Conservation (phyloP, 2,113 vertebrate genomes). For the Coregonus clupeaformis region DNA sequence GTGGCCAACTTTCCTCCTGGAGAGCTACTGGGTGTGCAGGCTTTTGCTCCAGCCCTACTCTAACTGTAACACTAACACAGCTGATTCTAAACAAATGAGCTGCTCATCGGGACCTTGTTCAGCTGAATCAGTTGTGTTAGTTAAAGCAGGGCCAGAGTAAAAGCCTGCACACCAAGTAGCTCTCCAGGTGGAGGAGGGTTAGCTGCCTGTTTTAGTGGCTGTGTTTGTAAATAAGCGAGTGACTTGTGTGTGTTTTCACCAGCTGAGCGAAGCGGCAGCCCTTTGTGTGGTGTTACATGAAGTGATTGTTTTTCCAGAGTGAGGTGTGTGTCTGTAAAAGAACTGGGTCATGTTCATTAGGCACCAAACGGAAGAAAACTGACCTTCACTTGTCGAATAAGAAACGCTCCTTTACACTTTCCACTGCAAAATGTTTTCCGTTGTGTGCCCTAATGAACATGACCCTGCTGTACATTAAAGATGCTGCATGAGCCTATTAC, state of each 20-base stretch:
- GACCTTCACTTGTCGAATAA: background rate
- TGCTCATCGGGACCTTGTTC: no score
- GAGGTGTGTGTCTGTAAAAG: slow-evolving; percentile 1
- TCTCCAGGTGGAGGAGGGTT: no score
- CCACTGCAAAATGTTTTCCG: background rate
- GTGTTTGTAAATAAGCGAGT: slow-evolving; percentile 28
- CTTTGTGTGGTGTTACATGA: background rate
- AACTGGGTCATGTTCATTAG: no score
- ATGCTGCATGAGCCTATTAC: background rate
- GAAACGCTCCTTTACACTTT: background rate
- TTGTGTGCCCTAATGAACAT: background rate
- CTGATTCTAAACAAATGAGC: no score
- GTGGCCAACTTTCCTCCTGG: background rate
- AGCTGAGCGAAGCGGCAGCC: slow-evolving; percentile 10
- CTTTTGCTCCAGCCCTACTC: slow-evolving; percentile 11
- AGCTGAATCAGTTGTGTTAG: no score
- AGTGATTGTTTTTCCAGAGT: slow-evolving; percentile 7
- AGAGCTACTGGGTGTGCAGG: background rate
- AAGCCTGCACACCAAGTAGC: no score
- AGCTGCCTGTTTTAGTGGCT: slow-evolving; percentile 11
- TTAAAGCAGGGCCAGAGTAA: no score
- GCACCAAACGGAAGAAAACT: background rate
- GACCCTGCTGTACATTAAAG: background rate
- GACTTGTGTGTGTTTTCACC: slow-evolving; percentile 22
- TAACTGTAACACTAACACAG: background rate